Evolutionary conservation across 2,888 invertebrate species (phyloP), one percentile per base, ranked within the genome.

Genomic region (Spisula subtruncata): DNA sequence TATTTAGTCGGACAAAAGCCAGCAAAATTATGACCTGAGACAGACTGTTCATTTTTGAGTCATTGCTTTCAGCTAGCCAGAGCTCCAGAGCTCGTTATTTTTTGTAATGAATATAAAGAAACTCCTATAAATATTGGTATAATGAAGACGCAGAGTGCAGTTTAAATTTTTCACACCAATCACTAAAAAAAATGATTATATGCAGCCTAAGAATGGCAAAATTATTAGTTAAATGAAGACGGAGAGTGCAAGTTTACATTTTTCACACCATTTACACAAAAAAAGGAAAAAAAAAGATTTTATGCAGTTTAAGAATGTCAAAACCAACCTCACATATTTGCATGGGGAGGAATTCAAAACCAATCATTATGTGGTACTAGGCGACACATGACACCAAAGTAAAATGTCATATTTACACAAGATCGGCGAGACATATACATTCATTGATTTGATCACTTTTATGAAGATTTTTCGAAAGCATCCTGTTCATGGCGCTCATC

Each of bases 361-460:
- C 25, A 66, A 25, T 66, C 2, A 41, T 41, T 41, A 66, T 25
- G n/a, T 66, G n/a, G 25, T 66, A 66, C n/a, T 66, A 10, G 60
- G 25, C 60, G 60, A 66, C 60, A 66, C 25, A 25, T 66, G 60
- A 66, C 25, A 66, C 60, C 60, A 25, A 66, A 18, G 20, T 20
- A 56, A 56, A 56, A 56, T 66, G 60, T 66, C 60, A 66, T 66
- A 66, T 66, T 66, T 66, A 66, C n/a, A 66, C 60, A 66, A 66
- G 60, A 5, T n/a, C 60, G 1, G 60, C 60, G 1, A 25, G 8
- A 66, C 25, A 66, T 25, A 66, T 10, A 66, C 60, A 25, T 0
- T 10, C 25, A 60, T 60, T 60, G 25, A 60, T 25, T 66, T 66
- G 25, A 25, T n/a, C 60, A n/a, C 12, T 51, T 51, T 16, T 16